Evolutionary conservation across 1,140 invertebrate genomes (phyloP), one percentile per base, ranked within the genome.

Genomic region (Mactra quadrangularis): DNA sequence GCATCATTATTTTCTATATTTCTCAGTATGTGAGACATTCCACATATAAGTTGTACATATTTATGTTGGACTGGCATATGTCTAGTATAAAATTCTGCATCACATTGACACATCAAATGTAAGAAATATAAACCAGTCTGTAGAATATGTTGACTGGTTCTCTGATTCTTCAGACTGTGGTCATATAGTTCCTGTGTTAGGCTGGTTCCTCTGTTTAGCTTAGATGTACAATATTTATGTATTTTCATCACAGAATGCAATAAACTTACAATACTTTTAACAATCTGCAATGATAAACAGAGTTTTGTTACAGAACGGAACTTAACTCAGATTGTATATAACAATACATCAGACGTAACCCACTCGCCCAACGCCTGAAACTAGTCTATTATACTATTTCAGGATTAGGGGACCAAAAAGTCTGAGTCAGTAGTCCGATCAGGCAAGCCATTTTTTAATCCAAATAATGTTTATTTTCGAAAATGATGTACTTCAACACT

Each of bases 11-110:
- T 82, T 3, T 50, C 41, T 7, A 76, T 38, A 41, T 52, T 41
- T 75, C 74, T 77, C 17, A 86, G 71, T 31, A 86, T 68, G n/a
- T 74, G 78, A 33, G 45, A 53, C 13, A 86, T 47, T 29, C 78
- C 82, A 82, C 66, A 82, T 11, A 86, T 71, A 17, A 86, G 62
- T 11, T 60, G 74, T 13, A 86, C 82, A 86, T 84, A 86, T 33
- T 77, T 66, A 50, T 86, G 77, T 57, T 86, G 82, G 33, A 86
- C 85, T 27, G 33, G 66, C 47, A 50, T 29, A 35, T 82, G 82
- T 41, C 78, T 60, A 9, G 41, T 64, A 17, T 31, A 15, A 47
- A 86, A 86, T 25, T 41, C 41, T 0, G 68, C n/a, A 22, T 84
- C 72, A 52, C 22, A 72, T 57, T 82, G 77, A 47, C 45, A 78